These are phyloP conservation scores for Zingel zingel DNA, from an alignment of 2,113 vertebrate genomes.

Conservation along the genomic window DNA sequence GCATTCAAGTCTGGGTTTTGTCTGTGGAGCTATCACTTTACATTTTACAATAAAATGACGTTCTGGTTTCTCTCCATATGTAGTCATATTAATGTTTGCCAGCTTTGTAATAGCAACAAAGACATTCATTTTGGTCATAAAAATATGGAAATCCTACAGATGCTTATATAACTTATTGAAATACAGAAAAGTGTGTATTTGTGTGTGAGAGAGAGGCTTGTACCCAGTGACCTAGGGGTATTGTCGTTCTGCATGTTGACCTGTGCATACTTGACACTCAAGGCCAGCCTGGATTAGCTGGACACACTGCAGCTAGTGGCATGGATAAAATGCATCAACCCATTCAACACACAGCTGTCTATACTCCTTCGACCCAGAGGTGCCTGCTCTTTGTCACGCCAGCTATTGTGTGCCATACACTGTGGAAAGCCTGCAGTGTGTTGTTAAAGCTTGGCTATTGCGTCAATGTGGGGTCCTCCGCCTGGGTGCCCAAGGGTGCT, in stretches of 20 bases:
- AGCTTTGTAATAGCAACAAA: constrained; percentile 27
- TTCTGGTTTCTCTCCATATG: neutral
- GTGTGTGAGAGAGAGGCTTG: neutral
- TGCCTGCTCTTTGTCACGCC: constrained; percentile 70
- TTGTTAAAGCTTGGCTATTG: constrained; percentile 79
- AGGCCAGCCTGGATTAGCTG: constrained; percentile 73
- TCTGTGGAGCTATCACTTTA: constrained; percentile 32
- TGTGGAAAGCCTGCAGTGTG: constrained; percentile 62
- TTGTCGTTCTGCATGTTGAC: constrained; percentile 58
- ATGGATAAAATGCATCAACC: constrained; percentile 71
- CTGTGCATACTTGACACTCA: constrained; percentile 53
- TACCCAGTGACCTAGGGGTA: constrained; percentile 51
- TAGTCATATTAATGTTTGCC: constrained; percentile 11
- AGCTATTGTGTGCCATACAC: constrained; percentile 75
- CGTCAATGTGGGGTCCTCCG: constrained; percentile 67
- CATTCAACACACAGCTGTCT: constrained; percentile 69
- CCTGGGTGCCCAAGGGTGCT: constrained; percentile 53
- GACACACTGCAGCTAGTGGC: constrained; percentile 69
- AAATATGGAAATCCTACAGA: neutral
- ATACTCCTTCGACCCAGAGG: constrained; percentile 41
- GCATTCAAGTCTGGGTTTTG: constrained; percentile 14
- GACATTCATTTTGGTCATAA: neutral
- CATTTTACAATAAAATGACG: constrained; percentile 13
- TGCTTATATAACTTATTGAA: constrained; percentile 35
- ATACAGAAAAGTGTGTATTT: constrained; percentile 1